Conservation (phyloP, 2,888 invertebrate species). For the Aelia acuminata region DNA sequence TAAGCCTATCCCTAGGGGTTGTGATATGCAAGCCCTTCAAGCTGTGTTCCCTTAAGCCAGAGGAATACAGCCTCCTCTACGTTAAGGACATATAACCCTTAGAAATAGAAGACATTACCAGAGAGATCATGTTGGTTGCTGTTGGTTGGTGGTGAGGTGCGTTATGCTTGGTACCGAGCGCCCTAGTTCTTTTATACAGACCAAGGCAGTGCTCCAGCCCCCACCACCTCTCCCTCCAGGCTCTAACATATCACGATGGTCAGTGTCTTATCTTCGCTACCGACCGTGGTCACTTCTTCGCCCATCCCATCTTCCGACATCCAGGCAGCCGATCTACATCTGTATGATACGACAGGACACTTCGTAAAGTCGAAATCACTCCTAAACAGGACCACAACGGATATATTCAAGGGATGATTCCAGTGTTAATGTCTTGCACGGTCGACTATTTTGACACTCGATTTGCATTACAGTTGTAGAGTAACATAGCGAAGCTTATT, state of each 20-base stretch:
- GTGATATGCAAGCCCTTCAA: not conserved
- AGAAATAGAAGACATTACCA: not conserved
- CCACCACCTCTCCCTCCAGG: slow-evolving; percentile 15
- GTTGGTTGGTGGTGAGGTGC: slow-evolving; percentile 30
- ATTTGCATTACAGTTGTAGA: too few species aligned
- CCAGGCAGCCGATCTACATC: too few species aligned
- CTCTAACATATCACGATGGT: slow-evolving; percentile 37
- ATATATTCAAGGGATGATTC: not conserved
- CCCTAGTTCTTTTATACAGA: slow-evolving; percentile 52
- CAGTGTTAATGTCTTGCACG: not conserved
- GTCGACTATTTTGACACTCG: too few species aligned
- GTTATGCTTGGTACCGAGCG: not conserved
- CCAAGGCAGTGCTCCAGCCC: not conserved
- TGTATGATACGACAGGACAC: too few species aligned
- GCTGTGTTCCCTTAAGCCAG: not conserved
- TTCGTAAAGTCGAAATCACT: not conserved
- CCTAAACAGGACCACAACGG: not conserved
- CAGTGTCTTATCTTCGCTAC: slow-evolving; percentile 34
- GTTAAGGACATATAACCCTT: not conserved
- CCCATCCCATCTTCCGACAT: not conserved
- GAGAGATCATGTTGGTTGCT: slow-evolving; percentile 26
- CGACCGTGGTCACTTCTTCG: not conserved
- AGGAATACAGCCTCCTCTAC: not conserved
- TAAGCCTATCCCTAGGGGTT: not conserved
- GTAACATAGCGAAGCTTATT: too few species aligned